Percentiles rank a stretch among this genome's conserved stretches.
These are phyloP conservation scores for Anseranas semipalmata DNA, from an alignment of 2,113 vertebrate species.

Conservation along the genomic window DNA sequence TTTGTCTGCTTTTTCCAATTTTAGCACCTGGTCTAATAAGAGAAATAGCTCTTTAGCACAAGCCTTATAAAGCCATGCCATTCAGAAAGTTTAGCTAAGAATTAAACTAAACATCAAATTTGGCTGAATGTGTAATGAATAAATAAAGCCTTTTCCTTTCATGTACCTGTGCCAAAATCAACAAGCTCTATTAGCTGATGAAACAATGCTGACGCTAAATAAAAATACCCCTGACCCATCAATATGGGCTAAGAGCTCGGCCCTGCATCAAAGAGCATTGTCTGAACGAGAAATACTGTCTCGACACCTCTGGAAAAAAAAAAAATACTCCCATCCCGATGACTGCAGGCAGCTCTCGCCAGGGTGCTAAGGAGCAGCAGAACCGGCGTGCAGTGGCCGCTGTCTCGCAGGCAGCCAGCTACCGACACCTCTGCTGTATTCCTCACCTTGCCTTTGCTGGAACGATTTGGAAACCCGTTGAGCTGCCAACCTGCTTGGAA, in stretches of 20 bases:
- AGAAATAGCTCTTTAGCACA: background rate
- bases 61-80: constrained; percentile 32
- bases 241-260: constrained; percentile 30
- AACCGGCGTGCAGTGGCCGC: fast-evolving
- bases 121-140: constrained; percentile 45
- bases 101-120: constrained; percentile 43
- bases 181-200: constrained; percentile 56
- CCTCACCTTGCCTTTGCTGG: background rate
- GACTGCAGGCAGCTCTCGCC: fast-evolving
- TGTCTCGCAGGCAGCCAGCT: background rate
- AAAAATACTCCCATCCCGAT: background rate
- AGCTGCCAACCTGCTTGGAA: background rate
- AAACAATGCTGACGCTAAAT: constrained; percentile 60
- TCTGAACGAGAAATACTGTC: constrained; percentile 12
- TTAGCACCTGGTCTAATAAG: background rate
- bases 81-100: constrained; percentile 61
- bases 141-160: constrained; percentile 56
- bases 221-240: constrained; percentile 63
- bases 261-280: constrained; percentile 2
- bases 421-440: background rate
- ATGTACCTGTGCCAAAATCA: constrained; percentile 38
- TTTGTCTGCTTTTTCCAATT: background rate
- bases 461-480: background rate
- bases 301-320: fast-evolving
- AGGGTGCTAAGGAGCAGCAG: background rate